Base-by-base conservation (phyloP, 2,797 vertebrate genomes). In the Gadopsis marmoratus region DNA sequence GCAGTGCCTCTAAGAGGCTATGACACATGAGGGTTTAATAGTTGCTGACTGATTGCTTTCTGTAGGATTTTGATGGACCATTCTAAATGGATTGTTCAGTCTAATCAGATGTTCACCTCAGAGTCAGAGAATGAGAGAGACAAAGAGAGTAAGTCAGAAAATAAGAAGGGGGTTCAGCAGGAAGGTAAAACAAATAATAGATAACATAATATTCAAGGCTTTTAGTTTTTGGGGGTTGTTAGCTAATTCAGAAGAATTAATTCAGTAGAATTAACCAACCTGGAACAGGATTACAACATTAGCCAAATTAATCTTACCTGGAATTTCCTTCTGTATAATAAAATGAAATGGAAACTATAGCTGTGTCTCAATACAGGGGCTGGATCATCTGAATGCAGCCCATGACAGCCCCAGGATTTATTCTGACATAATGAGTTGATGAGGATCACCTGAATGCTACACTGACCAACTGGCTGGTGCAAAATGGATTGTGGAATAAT, bases 21-120 rank as follows among this genome's bases (percentile, higher is more conserved):
- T 62, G 66, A 78, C 74, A 62, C 17, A 79, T 77, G 59, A 83
- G 11, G 45, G 43, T 85, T 84, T 77, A 84, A 85, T 64, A 71
- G 69, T 29, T 45, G 4, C 58, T 81, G 63, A 86, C 48, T 79
- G 68, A 90, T 77, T n/a, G 26, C 67, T 81, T 76, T 64, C 71
- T 71, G 35, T 64, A 48, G 65, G 69, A 75, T 74, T 86, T 74
- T 73, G 56, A 77, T 81, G 58, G 71, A 74, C 65, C 63, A 65
- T 76, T 81, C 53, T 50, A 81, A 88, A 89, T 60, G 78, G 56
- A 78, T 73, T 81, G 74, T 81, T 90, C 58, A 81, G 59, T 84
- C 45, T 76, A 47, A 79, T 88, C 59, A 82, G 61, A 76, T 82
- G 67, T 74, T 90, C 41, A 81, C 54, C 64, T 74, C 59, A 54